A percentile compares a stretch with the other conserved stretches of the same genome.
Conservation (phyloP, 2,888 invertebrate genomes). For the Noctua pronuba region DNA sequence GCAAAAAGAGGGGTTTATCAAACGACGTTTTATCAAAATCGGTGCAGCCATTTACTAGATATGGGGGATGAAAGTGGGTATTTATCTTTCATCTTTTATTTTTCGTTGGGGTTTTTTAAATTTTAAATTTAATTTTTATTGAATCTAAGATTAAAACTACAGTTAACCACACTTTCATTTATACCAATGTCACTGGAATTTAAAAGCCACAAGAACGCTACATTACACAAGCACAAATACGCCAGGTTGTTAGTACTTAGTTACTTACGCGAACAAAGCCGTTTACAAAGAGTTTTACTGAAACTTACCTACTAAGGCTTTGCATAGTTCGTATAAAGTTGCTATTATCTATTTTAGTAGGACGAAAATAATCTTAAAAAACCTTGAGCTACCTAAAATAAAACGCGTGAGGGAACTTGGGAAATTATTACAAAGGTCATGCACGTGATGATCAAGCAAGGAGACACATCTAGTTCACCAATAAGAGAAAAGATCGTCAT, state of each 20-base stretch:
- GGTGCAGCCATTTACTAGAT: too few relatives aligned
- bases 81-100: too few relatives aligned
- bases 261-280: conserved; percentile 9
- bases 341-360: not conserved
- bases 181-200: not conserved
- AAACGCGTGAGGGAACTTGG: not conserved
- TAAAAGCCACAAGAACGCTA: not conserved
- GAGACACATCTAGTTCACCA: not conserved
- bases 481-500: not conserved
- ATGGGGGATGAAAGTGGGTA: too few relatives aligned
- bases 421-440: not conserved
- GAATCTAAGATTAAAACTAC: not conserved
- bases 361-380: not conserved
- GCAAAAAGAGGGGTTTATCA: too few relatives aligned
- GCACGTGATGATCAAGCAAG: not conserved
- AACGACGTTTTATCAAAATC: too few relatives aligned
- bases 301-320: not conserved
- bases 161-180: not conserved
- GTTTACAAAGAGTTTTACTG: not conserved
- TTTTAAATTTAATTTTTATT: too few relatives aligned
- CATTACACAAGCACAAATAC: not conserved
- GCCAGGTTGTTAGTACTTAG: not conserved
- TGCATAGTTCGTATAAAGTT: not conserved
- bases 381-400: not conserved
- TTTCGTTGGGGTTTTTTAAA: too few relatives aligned